These are phyloP conservation scores for Platalea minor DNA, from an alignment of 2,797 vertebrate genomes.

Conservation along the genomic window DNA sequence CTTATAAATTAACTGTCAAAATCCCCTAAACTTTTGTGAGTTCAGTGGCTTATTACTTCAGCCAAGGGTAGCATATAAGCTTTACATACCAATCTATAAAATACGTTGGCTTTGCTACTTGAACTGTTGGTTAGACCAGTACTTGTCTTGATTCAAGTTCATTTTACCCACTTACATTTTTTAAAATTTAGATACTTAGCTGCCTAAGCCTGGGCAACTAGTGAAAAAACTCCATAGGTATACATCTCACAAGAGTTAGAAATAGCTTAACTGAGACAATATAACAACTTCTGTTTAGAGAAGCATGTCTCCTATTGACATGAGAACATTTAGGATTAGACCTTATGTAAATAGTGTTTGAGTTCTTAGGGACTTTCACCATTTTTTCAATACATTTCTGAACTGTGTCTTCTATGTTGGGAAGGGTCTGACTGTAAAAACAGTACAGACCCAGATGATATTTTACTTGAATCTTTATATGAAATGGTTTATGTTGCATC, in stretches of 20 bases:
- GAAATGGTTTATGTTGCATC: neutral
- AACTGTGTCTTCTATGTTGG: neutral
- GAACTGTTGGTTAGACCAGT: neutral
- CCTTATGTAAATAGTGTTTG: neutral
- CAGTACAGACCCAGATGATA: neutral
- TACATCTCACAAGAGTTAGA: neutral
- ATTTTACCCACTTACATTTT: neutral
- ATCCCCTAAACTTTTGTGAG: neutral
- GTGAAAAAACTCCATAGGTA: neutral
- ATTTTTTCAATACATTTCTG: neutral
- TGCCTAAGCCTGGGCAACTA: neutral
- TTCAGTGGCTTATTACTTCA: neutral
- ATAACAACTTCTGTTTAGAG: neutral
- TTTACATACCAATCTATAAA: neutral
- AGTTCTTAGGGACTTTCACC: neutral
- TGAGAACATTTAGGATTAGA: neutral
- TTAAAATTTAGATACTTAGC: neutral
- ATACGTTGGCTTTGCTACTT: neutral
- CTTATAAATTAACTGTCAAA: constrained; percentile 21
- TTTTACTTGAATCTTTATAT: neutral
- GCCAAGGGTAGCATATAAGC: neutral
- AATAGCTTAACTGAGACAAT: neutral
- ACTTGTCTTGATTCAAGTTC: neutral
- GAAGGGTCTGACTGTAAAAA: neutral
- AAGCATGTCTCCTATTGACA: neutral